phyloP scores from a whole-genome alignment of 2,888 invertebrate species.

The Antitype chi region DNA sequence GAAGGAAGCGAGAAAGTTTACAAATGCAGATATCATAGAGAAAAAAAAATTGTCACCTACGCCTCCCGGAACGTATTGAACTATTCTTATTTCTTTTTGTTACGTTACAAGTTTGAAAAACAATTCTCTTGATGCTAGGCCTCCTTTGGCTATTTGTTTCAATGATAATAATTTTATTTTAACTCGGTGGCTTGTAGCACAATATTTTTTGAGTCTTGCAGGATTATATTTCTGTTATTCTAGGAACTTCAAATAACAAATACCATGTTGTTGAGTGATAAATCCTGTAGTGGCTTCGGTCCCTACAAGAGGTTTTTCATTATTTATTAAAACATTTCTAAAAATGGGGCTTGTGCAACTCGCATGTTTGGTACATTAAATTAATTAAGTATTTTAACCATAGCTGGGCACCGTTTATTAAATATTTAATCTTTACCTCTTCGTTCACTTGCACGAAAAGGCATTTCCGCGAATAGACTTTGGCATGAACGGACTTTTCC shows the following conservation, averaged over 20 bases:
- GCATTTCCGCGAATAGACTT: too few relatives aligned
- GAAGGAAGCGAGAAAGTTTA: constrained; percentile 50
- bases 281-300: neutral
- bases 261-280: neutral
- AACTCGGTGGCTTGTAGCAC: neutral
- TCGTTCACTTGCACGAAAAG: too few relatives aligned
- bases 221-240: neutral
- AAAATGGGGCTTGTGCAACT: too few relatives aligned
- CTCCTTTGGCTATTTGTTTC: constrained; percentile 5
- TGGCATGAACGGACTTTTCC: too few relatives aligned
- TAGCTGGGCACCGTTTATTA: too few relatives aligned
- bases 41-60: constrained; percentile 18
- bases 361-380: too few relatives aligned
- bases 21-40: constrained; percentile 50
- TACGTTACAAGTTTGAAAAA: constrained; percentile 38
- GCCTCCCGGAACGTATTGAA: constrained; percentile 37
- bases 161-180: constrained; percentile 25
- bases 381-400: too few relatives aligned
- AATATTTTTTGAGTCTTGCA: constrained; percentile 21
- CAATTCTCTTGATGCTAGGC: constrained; percentile 36
- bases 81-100: constrained; percentile 46
- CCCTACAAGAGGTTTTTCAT: neutral
- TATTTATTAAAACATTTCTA: neutral
- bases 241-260: neutral
- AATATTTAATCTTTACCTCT: too few relatives aligned